Conservation (phyloP, 92 coral and sea anemone species). For the Phenganax subtilis region DNA sequence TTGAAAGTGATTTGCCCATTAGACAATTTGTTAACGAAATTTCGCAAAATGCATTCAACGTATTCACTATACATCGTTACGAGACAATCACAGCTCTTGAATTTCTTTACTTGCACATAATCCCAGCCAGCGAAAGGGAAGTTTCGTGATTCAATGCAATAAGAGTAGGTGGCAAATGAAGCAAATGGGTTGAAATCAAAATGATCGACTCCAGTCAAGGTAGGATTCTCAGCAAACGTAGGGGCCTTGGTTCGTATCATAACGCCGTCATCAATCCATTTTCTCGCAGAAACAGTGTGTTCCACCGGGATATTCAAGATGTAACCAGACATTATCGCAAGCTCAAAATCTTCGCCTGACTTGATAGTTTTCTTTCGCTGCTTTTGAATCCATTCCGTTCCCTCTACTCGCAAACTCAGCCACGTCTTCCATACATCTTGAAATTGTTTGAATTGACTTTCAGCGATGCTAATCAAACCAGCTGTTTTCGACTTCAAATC, state of each 20-base stretch:
- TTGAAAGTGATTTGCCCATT: conserved; percentile 47
- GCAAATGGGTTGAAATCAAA: not conserved
- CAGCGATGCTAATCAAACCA: conserved; percentile 50
- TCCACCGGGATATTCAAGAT: conserved; percentile 47
- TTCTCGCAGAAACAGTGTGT: conserved; percentile 53
- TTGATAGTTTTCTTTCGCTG: conserved; percentile 39
- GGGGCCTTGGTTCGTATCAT: conserved; percentile 24
- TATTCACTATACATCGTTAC: conserved; percentile 57
- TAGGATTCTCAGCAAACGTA: conserved; percentile 52
- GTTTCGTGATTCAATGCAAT: conserved; percentile 18
- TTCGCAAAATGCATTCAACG: conserved; percentile 48
- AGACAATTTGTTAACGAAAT: conserved; percentile 36
- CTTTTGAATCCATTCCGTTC: conserved; percentile 44
- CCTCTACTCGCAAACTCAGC: conserved; percentile 43
- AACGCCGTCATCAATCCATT: conserved; percentile 62
- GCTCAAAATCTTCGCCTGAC: not conserved
- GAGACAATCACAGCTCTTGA: conserved; percentile 36
- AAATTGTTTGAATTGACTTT: conserved; percentile 40
- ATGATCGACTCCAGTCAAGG: conserved; percentile 51
- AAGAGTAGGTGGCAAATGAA: conserved; percentile 27
- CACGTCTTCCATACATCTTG: conserved; percentile 59
- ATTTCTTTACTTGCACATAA: conserved; percentile 48
- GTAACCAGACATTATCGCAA: conserved; percentile 29
- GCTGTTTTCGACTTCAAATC: conserved; percentile 36
- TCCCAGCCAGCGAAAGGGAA: conserved; percentile 67